A percentile compares a stretch with the other conserved stretches of the same genome.
Conservation (phyloP, 2,888 invertebrate species). For the Hirtodrosophila alboralis region DNA sequence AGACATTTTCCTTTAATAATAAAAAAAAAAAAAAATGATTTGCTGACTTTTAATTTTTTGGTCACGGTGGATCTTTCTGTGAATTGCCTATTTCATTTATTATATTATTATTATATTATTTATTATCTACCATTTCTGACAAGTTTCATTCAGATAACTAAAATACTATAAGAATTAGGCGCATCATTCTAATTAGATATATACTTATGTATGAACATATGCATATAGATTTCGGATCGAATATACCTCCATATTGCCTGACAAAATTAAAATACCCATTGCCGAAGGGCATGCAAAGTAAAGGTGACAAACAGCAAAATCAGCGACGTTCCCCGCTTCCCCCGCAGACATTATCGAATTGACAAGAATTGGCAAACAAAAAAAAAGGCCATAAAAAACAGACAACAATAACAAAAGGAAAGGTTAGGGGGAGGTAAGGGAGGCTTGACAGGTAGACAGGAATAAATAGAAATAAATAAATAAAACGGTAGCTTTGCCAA, state of each 20-base stretch:
- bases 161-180: no score
- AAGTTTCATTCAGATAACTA: no score
- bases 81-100: no score
- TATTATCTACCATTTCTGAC: no score
- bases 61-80: no score
- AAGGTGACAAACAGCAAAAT: conserved; percentile 26
- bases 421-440: conserved; percentile 8
- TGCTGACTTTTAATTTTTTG: no score
- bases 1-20: no score
- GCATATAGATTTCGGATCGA: no score
- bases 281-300: conserved; percentile 46
- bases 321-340: conserved; percentile 7
- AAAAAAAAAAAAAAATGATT: no score
- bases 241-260: conserved; percentile 20
- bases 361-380: conserved; percentile 50
- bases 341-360: conserved; percentile 43
- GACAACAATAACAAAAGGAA: neutral
- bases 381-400: conserved; percentile 46
- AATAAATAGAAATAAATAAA: neutral
- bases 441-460: conserved; percentile 13
- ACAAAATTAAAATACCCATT: conserved; percentile 28
- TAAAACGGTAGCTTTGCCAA: conserved; percentile 10
- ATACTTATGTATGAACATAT: no score
- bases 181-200: no score
- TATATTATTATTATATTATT: no score